Evolutionary conservation across 30 jellyfish, hydroid and myxozoan species (phyloP).

Genomic region (Haliclystus octoradiatus): DNA sequence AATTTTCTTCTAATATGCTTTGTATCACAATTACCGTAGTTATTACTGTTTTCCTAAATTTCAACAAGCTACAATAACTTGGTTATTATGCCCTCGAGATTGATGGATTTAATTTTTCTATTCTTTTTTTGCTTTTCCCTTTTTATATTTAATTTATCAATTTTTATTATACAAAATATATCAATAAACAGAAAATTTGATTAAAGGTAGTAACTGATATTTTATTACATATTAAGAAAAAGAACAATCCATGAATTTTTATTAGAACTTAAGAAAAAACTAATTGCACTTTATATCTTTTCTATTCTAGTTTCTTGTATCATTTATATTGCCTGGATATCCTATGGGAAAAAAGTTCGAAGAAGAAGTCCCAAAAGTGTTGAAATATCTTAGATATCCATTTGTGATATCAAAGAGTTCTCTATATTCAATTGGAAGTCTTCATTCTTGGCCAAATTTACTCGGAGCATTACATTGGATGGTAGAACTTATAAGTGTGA

Average conservation of each 20-base stretch:
- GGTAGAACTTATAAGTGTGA: constrained; percentile 59
- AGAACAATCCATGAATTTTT: too few relatives aligned
- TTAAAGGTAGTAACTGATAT: too few relatives aligned
- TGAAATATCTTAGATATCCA: constrained; percentile 69
- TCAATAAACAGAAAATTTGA: too few relatives aligned
- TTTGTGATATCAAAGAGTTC: constrained; percentile 79
- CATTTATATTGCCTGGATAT: constrained; percentile 29
- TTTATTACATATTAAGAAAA: too few relatives aligned
- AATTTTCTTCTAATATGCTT: too few relatives aligned
- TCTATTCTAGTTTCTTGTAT: constrained; percentile 52
- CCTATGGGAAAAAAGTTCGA: constrained; percentile 60
- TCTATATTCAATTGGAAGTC: constrained; percentile 85
- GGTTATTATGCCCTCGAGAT: not conserved
- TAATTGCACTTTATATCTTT: too few relatives aligned
- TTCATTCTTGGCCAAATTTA: constrained; percentile 87
- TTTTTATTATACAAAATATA: too few relatives aligned
- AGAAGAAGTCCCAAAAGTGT: constrained; percentile 75
- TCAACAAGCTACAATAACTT: too few relatives aligned
- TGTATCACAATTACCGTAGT: too few relatives aligned
- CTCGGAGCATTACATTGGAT: constrained; percentile 94
- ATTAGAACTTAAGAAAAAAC: too few relatives aligned
- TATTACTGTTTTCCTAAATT: too few relatives aligned
- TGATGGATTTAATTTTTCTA: not conserved
- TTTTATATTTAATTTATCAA: not conserved
- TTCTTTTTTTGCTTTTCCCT: not conserved